These are phyloP conservation scores for Drosophila pullipes DNA, from an alignment of 2,888 invertebrate genomes.

Conservation along the genomic window DNA sequence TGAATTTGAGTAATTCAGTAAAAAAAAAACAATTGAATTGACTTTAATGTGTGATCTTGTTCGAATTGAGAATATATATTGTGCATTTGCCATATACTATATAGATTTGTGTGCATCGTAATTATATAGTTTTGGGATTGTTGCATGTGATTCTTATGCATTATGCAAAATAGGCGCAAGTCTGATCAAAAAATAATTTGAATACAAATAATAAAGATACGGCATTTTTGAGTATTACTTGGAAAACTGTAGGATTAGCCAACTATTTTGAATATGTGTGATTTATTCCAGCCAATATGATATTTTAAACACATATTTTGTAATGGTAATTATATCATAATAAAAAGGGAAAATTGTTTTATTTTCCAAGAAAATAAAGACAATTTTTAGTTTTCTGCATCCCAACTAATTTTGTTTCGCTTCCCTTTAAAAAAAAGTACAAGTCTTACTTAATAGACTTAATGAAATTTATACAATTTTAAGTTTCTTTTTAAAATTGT, in stretches of 20 bases:
- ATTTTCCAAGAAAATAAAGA: neutral
- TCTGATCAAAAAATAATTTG: neutral
- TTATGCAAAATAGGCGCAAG: neutral
- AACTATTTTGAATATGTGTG: neutral
- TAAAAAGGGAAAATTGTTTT: neutral
- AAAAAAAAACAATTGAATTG: constrained; percentile 51
- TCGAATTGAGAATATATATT: constrained; percentile 5
- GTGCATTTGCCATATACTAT: neutral
- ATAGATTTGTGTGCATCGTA: neutral
- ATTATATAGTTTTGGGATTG: constrained; percentile 8
- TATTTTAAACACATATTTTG: neutral
- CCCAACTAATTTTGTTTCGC: neutral
- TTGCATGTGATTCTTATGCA: constrained; percentile 24
- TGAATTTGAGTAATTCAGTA: constrained; percentile 13
- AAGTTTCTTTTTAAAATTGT: too few relatives aligned
- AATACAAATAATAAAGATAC: neutral
- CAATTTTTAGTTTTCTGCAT: neutral
- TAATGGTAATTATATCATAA: neutral
- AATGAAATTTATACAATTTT: too few relatives aligned
- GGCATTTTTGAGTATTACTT: neutral
- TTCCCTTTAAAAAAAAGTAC: neutral
- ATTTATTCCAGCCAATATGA: neutral
- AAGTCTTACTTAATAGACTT: neutral
- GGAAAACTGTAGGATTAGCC: neutral
- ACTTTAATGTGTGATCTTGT: constrained; percentile 35